phyloP scores from a whole-genome alignment of 2,113 vertebrate genomes.

The Dipodomys stephensi region DNA sequence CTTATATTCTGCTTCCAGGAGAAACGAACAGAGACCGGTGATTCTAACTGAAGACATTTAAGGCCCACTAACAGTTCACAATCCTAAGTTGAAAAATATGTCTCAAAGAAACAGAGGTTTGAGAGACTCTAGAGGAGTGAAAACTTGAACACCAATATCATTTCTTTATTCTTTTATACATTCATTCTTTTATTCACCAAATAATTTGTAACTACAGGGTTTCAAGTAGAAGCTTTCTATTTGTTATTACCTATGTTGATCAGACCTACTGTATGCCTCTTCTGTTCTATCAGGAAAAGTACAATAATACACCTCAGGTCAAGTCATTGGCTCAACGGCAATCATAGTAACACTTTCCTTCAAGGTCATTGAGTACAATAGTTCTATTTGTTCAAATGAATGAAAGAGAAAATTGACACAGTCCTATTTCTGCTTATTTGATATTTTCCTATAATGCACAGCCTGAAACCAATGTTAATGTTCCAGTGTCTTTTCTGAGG shows the following conservation, averaged over 20 bases:
- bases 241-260: background rate
- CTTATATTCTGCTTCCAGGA: slow-evolving; percentile 11
- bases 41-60: background rate
- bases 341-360: background rate
- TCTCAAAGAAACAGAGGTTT: background rate
- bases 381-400: background rate
- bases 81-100: background rate
- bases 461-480: background rate
- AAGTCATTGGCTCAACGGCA: background rate
- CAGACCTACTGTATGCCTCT: background rate
- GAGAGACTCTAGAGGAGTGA: background rate
- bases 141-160: background rate
- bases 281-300: background rate
- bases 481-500: background rate
- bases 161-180: background rate
- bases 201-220: background rate
- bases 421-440: background rate
- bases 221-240: background rate
- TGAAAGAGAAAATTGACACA: background rate
- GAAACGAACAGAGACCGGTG: background rate
- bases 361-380: background rate
- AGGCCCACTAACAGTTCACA: background rate
- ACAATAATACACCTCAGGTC: background rate
- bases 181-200: background rate
- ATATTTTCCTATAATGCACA: background rate